These are phyloP conservation scores for Acanthoscelides obtectus DNA, from an alignment of 2,888 invertebrate species.

Conservation along the genomic window DNA sequence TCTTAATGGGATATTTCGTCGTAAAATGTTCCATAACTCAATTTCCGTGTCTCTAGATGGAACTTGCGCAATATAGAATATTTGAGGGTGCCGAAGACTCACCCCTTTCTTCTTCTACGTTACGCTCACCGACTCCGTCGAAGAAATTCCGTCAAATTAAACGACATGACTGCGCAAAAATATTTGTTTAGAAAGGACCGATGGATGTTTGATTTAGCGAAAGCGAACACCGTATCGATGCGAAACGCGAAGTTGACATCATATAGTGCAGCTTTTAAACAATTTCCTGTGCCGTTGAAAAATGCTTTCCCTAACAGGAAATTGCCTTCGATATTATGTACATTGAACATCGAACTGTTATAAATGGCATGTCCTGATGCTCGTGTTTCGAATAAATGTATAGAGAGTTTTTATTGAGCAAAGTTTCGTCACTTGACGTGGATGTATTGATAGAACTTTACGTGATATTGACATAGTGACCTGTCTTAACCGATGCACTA, in stretches of 20 bases:
- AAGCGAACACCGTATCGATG: background rate
- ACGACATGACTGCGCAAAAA: background rate
- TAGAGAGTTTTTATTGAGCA: background rate
- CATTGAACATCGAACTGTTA: background rate
- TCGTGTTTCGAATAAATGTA: background rate
- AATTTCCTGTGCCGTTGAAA: background rate
- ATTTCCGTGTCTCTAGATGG: no score
- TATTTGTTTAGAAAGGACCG: background rate
- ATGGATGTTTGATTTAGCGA: background rate
- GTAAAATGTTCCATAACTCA: no score
- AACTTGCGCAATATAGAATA: no score
- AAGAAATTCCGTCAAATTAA: background rate
- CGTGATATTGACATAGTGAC: no score
- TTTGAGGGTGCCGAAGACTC: no score
- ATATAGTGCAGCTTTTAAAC: background rate
- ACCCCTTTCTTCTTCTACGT: background rate
- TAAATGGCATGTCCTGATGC: background rate
- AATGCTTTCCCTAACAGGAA: background rate
- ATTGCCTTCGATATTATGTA: background rate
- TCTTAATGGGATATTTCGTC: no score
- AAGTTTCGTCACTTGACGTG: background rate
- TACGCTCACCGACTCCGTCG: background rate
- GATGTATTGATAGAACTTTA: no score
- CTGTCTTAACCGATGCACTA: no score
- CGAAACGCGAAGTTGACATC: background rate